Conservation (phyloP, 64 coral and sea anemone species). For the Actinia equina region DNA sequence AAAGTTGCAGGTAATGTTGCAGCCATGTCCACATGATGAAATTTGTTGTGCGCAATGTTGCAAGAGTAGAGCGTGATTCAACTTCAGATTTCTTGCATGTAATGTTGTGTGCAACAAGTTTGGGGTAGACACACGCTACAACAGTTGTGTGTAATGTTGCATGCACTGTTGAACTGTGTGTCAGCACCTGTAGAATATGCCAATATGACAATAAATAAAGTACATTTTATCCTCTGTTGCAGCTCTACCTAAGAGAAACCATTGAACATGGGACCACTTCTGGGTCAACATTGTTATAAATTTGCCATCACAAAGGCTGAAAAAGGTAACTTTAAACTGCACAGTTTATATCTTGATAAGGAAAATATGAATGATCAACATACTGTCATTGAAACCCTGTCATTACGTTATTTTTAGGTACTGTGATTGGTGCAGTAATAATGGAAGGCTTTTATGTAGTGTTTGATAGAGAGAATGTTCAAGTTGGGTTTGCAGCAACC, state of each 20-base stretch:
- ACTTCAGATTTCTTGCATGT: too few relatives aligned
- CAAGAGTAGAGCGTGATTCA: too few relatives aligned
- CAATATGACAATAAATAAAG: too few relatives aligned
- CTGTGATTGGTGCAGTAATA: constrained; percentile 97
- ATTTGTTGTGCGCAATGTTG: too few relatives aligned
- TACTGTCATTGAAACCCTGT: constrained; percentile 9
- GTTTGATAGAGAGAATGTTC: constrained; percentile 97
- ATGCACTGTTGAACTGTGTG: too few relatives aligned
- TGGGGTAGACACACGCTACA: too few relatives aligned
- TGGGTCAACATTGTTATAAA: constrained; percentile 89
- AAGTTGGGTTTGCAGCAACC: constrained; percentile 96
- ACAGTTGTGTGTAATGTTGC: too few relatives aligned
- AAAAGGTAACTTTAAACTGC: constrained; percentile 60
- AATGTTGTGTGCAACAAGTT: too few relatives aligned
- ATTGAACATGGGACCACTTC: constrained; percentile 86
- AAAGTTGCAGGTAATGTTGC: too few relatives aligned
- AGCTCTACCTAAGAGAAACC: constrained; percentile 88
- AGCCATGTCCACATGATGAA: too few relatives aligned
- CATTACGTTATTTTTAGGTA: constrained; percentile 39
- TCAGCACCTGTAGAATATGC: too few relatives aligned
- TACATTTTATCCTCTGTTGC: neutral
- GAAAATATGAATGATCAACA: neutral
- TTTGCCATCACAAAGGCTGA: constrained; percentile 99
- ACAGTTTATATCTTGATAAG: neutral
- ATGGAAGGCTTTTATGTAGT: constrained; percentile 99